Conservation (phyloP, 2,113 vertebrate genomes). For the Siniperca knerii region DNA sequence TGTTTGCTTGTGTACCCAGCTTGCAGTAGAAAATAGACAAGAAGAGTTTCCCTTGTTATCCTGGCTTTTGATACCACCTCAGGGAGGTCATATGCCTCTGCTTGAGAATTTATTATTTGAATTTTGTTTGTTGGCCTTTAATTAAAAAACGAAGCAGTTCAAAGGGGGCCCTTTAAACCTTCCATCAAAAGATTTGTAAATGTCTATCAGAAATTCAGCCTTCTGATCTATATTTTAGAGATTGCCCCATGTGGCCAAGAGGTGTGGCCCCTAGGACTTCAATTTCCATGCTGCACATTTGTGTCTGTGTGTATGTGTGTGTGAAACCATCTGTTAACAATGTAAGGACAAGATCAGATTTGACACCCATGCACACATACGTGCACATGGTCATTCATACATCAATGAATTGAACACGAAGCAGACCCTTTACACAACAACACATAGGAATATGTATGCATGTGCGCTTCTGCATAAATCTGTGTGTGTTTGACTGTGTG, state of each 20-base stretch:
- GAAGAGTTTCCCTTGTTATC: conserved; percentile 39
- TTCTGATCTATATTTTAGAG: conserved; percentile 78
- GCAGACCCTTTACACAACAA: conserved; percentile 7
- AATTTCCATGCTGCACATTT: conserved; percentile 28
- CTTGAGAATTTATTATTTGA: conserved; percentile 66
- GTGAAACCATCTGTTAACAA: conserved; percentile 33
- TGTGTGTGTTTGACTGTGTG: background rate
- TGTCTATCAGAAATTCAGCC: conserved; percentile 61
- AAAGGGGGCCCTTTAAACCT: conserved; percentile 58
- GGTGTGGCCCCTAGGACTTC: conserved; percentile 46
- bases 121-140: conserved; percentile 69
- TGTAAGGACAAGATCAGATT: conserved; percentile 53
- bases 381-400: conserved; percentile 35
- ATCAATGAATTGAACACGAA: conserved; percentile 36
- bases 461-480: conserved; percentile 20
- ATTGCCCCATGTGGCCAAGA: conserved; percentile 56
- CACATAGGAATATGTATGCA: conserved; percentile 30
- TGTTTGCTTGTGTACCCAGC: conserved; percentile 8
- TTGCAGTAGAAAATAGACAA: conserved; percentile 5
- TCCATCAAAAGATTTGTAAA: conserved; percentile 77
- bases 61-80: conserved; percentile 29
- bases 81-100: conserved; percentile 12
- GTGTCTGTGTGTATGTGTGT: conserved; percentile 1
- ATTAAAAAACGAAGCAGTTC: conserved; percentile 72
- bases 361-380: conserved; percentile 32